Conservation (phyloP, 2,797 vertebrate species). For the Oophaga sylvatica region DNA sequence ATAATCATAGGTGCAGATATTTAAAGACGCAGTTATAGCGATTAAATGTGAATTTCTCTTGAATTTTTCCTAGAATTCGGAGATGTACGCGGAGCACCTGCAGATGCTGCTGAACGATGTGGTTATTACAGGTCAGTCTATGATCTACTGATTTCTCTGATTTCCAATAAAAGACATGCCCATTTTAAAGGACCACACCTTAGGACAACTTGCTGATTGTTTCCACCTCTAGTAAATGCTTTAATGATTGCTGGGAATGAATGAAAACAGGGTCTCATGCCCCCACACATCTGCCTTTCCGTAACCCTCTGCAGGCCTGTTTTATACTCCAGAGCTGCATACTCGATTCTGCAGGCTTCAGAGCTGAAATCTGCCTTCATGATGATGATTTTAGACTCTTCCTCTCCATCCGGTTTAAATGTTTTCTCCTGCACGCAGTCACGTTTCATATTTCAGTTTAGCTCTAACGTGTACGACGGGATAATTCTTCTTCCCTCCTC, state of each 20-base stretch:
- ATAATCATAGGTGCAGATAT: too few relatives aligned
- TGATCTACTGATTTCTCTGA: not conserved
- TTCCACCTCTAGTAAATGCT: too few relatives aligned
- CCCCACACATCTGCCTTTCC: too few relatives aligned
- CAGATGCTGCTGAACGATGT: slow-evolving; percentile 72
- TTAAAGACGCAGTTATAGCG: too few relatives aligned
- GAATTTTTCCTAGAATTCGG: slow-evolving; percentile 63
- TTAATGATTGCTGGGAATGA: too few relatives aligned
- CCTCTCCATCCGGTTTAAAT: not conserved
- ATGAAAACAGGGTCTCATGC: too few relatives aligned
- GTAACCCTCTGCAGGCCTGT: too few relatives aligned
- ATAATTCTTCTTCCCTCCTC: slow-evolving; percentile 61
- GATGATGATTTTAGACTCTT: not conserved
- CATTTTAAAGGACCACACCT: not conserved
- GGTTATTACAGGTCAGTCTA: slow-evolving; percentile 67
- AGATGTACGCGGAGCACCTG: slow-evolving; percentile 70
- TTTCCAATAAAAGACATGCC: not conserved
- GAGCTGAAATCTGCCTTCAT: too few relatives aligned
- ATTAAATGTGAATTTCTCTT: not conserved
- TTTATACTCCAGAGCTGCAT: too few relatives aligned
- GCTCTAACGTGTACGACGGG: not conserved
- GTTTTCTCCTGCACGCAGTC: not conserved
- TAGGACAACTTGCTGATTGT: too few relatives aligned
- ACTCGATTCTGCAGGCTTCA: too few relatives aligned
- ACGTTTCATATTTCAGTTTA: not conserved